Conservation (phyloP, 2,888 invertebrate genomes). For the Ormyrus pomaceus region DNA sequence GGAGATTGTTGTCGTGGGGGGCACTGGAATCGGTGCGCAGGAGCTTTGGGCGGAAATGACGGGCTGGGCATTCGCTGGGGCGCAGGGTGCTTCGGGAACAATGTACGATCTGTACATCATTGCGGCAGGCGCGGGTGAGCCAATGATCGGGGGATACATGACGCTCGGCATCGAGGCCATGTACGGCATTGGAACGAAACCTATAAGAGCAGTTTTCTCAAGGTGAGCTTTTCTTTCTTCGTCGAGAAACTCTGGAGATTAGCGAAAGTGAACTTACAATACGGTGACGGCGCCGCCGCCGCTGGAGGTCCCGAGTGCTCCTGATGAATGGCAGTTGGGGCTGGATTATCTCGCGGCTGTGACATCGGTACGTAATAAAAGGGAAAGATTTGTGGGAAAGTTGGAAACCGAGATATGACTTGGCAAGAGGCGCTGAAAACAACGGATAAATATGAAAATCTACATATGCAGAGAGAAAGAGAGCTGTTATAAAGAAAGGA, state of each 20-base stretch:
- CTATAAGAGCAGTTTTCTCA: background rate
- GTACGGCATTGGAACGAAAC: constrained; percentile 79
- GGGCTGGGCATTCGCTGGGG: background rate
- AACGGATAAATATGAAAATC: no score
- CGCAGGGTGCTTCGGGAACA: constrained; percentile 65
- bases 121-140: constrained; percentile 59
- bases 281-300: constrained; percentile 41
- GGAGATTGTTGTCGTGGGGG: background rate
- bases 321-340: constrained; percentile 50
- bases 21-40: background rate
- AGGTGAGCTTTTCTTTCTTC: background rate
- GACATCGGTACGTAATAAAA: constrained; percentile 79
- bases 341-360: constrained; percentile 61
- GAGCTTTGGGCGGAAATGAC: no score
- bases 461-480: no score
- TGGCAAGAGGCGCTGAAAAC: constrained; percentile 62
- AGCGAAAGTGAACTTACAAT: constrained; percentile 30
- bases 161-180: constrained; percentile 77
- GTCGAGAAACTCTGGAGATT: background rate
- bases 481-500: no score
- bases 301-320: constrained; percentile 51
- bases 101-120: constrained; percentile 81
- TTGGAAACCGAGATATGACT: constrained; percentile 73
- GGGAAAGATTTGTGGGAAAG: constrained; percentile 69
- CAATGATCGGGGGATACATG: constrained; percentile 78